Evolutionary conservation across 2,888 invertebrate species (phyloP).

Genomic region (Epinotia brunnichana): DNA sequence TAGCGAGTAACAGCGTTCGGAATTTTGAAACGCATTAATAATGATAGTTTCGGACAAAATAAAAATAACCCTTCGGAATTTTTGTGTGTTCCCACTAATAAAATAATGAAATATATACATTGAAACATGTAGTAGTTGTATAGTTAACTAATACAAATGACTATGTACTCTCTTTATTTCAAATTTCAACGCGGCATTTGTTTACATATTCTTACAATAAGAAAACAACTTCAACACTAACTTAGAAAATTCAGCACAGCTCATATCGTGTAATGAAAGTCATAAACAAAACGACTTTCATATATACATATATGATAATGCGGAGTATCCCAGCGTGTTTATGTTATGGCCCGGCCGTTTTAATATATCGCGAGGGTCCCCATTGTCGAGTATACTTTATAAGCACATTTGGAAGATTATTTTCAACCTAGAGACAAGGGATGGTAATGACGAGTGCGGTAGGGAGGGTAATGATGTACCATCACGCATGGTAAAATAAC

Average conservation of each 20-base stretch:
- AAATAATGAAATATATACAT: too few species aligned
- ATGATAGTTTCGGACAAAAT: too few species aligned
- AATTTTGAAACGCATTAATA: too few species aligned
- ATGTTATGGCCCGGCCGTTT: constrained; percentile 45
- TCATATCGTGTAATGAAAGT: constrained; percentile 41
- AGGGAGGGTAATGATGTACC: background rate
- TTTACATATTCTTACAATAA: background rate
- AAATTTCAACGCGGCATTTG: background rate
- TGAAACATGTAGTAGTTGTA: too few species aligned
- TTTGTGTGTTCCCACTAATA: too few species aligned
- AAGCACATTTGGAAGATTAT: constrained; percentile 47
- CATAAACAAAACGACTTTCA: constrained; percentile 40
- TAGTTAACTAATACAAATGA: background rate
- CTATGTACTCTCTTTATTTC: too few species aligned
- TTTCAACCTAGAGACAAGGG: constrained; percentile 19
- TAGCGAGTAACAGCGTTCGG: too few species aligned
- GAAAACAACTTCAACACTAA: constrained; percentile 10
- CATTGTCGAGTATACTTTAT: constrained; percentile 48
- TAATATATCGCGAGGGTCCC: constrained; percentile 48
- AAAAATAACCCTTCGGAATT: too few species aligned
- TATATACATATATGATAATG: constrained; percentile 44
- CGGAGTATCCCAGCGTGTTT: constrained; percentile 41
- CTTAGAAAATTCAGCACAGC: constrained; percentile 37
- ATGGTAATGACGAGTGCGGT: background rate
- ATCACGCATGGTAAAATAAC: too few species aligned